Percentiles rank a stretch among this genome's conserved stretches.
These are phyloP conservation scores for Thymallus thymallus DNA, from an alignment of 2,113 vertebrate genomes.

Conservation along the genomic window DNA sequence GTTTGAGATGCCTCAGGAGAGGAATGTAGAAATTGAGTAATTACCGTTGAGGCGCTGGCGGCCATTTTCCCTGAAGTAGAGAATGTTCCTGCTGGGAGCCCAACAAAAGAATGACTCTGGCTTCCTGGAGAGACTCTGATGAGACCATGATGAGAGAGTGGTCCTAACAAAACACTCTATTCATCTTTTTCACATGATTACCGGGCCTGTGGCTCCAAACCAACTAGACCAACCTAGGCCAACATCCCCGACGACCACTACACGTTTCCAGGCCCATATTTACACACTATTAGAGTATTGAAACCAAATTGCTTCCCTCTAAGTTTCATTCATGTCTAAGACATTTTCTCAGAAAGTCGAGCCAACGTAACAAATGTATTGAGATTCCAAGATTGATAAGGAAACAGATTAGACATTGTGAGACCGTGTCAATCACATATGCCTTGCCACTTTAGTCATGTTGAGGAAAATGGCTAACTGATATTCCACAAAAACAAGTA, in stretches of 20 bases:
- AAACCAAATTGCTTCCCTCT: too few species aligned
- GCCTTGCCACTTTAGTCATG: background rate
- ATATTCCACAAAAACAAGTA: too few species aligned
- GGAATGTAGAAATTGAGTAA: constrained; percentile 14
- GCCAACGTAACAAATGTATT: constrained; percentile 19
- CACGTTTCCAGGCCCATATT: too few species aligned
- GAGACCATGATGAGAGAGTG: constrained; percentile 15
- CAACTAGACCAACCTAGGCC: background rate
- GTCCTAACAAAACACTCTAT: background rate
- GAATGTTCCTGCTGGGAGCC: constrained; percentile 1
- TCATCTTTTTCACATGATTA: background rate
- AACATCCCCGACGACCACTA: too few species aligned
- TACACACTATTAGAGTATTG: too few species aligned
- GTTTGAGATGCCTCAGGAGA: background rate
- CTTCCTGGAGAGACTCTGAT: background rate
- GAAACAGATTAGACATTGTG: constrained; percentile 29
- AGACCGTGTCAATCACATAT: background rate
- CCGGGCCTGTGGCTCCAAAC: background rate
- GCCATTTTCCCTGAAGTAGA: constrained; percentile 6
- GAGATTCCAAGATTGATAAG: constrained; percentile 1
- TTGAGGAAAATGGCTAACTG: background rate
- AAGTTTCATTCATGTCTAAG: background rate
- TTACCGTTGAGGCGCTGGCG: background rate
- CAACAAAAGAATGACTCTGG: constrained; percentile 18
- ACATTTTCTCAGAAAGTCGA: constrained; percentile 34